Conservation (phyloP, 2,888 invertebrate species). For the Taphrorychus bicolor region DNA sequence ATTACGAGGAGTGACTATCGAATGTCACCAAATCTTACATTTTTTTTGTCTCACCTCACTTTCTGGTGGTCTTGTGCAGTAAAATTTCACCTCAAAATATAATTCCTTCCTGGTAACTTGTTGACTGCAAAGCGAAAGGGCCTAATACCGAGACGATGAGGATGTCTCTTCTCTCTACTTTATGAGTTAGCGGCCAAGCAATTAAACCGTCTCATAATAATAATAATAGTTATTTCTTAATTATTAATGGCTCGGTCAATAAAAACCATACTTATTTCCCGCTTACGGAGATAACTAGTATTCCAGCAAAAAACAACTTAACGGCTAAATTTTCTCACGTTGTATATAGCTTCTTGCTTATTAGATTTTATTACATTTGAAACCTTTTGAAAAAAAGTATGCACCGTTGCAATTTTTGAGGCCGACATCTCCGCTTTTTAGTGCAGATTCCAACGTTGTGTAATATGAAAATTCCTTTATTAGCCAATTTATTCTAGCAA, state of each 20-base stretch:
- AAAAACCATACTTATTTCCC: neutral
- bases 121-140: neutral
- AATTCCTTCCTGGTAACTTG: no score
- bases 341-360: neutral
- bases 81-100: neutral
- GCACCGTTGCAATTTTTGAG: neutral
- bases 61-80: neutral
- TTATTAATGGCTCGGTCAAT: neutral
- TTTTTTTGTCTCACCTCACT: constrained; percentile 3
- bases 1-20: constrained; percentile 7
- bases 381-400: neutral
- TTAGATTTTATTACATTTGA: neutral
- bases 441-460: neutral
- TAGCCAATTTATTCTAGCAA: neutral
- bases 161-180: neutral
- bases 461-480: neutral
- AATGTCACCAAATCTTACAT: constrained; percentile 4
- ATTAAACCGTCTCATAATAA: neutral
- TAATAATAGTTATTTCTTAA: neutral
- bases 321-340: neutral
- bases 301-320: neutral
- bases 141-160: neutral
- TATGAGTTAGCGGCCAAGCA: neutral
- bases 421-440: neutral
- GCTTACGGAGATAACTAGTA: no score